A percentile compares a stretch with the other conserved stretches of the same genome.
Evolutionary conservation across 2,888 invertebrate genomes (phyloP).

Genomic region (Meganola albula): DNA sequence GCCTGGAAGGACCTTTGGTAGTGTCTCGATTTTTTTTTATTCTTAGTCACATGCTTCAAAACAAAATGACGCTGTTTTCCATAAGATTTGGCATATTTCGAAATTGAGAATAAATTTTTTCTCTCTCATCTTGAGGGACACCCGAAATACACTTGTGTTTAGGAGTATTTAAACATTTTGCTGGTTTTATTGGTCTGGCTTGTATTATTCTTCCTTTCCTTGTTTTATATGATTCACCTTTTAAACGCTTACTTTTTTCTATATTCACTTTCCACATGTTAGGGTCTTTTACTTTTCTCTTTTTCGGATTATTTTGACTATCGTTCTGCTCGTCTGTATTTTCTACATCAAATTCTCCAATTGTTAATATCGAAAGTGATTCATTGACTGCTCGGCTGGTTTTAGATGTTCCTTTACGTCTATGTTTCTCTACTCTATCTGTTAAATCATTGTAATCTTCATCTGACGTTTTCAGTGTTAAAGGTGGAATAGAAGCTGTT

Average conservation of each 20-base stretch:
- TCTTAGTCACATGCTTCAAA: conserved; percentile 4
- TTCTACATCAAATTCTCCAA: conserved; percentile 1
- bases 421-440: background rate
- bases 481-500: no score
- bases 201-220: conserved; percentile 9
- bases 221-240: conserved; percentile 9
- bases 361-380: conserved; percentile 1
- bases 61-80: conserved; percentile 7
- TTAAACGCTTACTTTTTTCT: conserved; percentile 6
- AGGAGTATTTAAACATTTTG: conserved; percentile 4
- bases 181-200: conserved; percentile 6
- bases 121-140: conserved; percentile 11
- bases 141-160: conserved; percentile 11
- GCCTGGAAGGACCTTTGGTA: conserved; percentile 6
- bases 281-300: conserved; percentile 6
- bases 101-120: conserved; percentile 7
- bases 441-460: background rate
- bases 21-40: conserved; percentile 5
- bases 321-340: background rate
- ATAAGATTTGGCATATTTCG: conserved; percentile 4
- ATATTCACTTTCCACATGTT: conserved; percentile 7
- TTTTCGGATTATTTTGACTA: background rate
- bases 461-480: no score
- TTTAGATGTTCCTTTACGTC: background rate
- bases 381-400: conserved; percentile 2